Conservation (phyloP, 2,888 invertebrate species). For the Liodrosophila aerea region DNA sequence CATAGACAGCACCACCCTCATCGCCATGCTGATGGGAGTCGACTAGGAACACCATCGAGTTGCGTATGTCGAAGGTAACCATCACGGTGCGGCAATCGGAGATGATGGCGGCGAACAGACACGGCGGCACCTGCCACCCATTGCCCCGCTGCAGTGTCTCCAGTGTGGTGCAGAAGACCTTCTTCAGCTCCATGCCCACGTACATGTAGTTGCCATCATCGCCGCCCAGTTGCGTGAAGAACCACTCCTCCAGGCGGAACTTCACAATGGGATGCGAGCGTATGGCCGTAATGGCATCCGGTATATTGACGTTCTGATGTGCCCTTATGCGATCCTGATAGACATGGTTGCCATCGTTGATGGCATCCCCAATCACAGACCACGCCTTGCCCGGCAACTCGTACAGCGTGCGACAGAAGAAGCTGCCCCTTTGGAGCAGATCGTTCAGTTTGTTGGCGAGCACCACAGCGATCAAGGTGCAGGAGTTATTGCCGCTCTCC, state of each 20-base stretch:
- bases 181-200: constrained; percentile 52
- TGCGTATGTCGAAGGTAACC: constrained; percentile 62
- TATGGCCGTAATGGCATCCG: constrained; percentile 83
- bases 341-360: constrained; percentile 84
- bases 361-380: constrained; percentile 83
- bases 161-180: no score
- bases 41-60: constrained; percentile 59
- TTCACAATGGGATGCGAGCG: constrained; percentile 65
- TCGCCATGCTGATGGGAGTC: constrained; percentile 74
- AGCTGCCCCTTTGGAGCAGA: not conserved
- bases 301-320: constrained; percentile 83
- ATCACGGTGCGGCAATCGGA: constrained; percentile 73
- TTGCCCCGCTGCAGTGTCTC: no score
- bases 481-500: constrained; percentile 84
- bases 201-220: constrained; percentile 45
- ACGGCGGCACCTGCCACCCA: constrained; percentile 20
- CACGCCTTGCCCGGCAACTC: constrained; percentile 78
- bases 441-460: constrained; percentile 82
- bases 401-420: constrained; percentile 25
- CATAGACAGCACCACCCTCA: constrained; percentile 63
- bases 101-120: constrained; percentile 71
- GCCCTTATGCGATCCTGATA: constrained; percentile 82
- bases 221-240: constrained; percentile 68
- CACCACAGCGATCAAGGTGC: constrained; percentile 85
- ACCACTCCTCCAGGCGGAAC: constrained; percentile 74